These are phyloP conservation scores for Gymnocheta viridis DNA, from an alignment of 2,888 invertebrate genomes.

Conservation along the genomic window DNA sequence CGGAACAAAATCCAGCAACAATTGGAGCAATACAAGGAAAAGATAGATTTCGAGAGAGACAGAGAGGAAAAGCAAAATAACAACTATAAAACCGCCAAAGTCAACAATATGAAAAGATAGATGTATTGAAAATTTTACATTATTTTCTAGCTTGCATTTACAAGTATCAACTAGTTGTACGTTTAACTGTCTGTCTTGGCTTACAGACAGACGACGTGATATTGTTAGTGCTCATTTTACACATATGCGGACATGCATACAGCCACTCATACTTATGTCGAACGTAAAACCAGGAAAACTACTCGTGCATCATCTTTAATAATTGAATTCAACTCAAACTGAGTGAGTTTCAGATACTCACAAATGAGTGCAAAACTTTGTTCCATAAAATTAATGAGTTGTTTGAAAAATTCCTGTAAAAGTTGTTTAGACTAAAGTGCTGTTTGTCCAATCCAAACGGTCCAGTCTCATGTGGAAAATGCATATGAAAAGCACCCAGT, in stretches of 20 bases:
- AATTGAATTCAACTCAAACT: conserved; percentile 3
- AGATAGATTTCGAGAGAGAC: not conserved
- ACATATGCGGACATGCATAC: not conserved
- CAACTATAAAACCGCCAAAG: conserved; percentile 37
- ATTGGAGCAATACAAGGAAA: conserved; percentile 62
- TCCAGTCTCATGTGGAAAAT: not conserved
- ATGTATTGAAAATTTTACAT: conserved; percentile 25
- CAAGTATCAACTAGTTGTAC: conserved; percentile 46
- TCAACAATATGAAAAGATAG: conserved; percentile 21
- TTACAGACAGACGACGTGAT: conserved; percentile 33
- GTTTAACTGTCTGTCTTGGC: conserved; percentile 41
- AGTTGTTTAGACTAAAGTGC: conserved; percentile 18
- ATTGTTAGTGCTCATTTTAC: conserved; percentile 40
- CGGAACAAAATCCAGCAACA: conserved; percentile 63
- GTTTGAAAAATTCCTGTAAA: conserved; percentile 53
- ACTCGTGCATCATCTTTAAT: not conserved
- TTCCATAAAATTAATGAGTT: not conserved
- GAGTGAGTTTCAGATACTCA: conserved; percentile 25
- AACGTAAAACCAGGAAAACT: conserved; percentile 7
- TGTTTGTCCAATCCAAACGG: not conserved
- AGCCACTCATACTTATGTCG: not conserved
- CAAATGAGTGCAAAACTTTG: conserved; percentile 1
- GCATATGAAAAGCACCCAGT: too few relatives aligned
- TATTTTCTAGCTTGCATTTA: conserved; percentile 7
- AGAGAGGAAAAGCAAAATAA: not conserved